Evolutionary conservation across 1,140 invertebrate genomes (phyloP), one percentile per base, ranked within the genome.

Genomic region (Neodiprion fabricii): DNA sequence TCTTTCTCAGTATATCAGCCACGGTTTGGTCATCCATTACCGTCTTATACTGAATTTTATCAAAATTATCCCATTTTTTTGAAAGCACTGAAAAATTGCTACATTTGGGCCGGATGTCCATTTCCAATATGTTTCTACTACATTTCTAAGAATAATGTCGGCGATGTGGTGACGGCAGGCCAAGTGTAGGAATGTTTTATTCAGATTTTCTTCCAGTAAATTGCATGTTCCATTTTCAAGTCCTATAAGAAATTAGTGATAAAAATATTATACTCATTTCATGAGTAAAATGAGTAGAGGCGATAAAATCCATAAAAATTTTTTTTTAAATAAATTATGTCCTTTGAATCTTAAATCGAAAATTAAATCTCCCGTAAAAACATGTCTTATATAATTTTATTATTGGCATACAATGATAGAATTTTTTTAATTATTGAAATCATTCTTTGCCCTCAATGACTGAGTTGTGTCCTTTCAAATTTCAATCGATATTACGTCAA

Each of bases 201-300:
- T 66, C 1, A 76, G 21, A 21, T n/a, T 78, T 50, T 71, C 50
- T 77, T 83, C 83, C 47, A 83, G 75, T 28, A 82, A 48, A 47
- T 77, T 70, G 70, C 79, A 79, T 70, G 75, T 79, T 71, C 82
- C 80, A 61, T 77, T 80, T 73, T 74, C 72, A 65, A 69, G 49
- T 9, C 83, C 82, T 40, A 78, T 40, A 40, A 40, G 28, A 0
- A 40, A 40, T 40, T 40, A 40, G 28, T 40, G 17, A 21, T 0
- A 21, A 21, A 21, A 21, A 21, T 21, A 21, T 21, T 21, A 21
- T 21, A 21, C 17, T 21, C 17, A 21, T 21, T 21, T 1, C 17
- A 21, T 21, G 17, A 21, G 0, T 21, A 21, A 21, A 21, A 21
- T 21, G 17, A 21, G 17, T 1, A 21, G 17, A 21, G 17, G 17